Evolutionary conservation across 2,888 invertebrate species (phyloP).

Genomic region (Caenorhabditis panamensis): DNA sequence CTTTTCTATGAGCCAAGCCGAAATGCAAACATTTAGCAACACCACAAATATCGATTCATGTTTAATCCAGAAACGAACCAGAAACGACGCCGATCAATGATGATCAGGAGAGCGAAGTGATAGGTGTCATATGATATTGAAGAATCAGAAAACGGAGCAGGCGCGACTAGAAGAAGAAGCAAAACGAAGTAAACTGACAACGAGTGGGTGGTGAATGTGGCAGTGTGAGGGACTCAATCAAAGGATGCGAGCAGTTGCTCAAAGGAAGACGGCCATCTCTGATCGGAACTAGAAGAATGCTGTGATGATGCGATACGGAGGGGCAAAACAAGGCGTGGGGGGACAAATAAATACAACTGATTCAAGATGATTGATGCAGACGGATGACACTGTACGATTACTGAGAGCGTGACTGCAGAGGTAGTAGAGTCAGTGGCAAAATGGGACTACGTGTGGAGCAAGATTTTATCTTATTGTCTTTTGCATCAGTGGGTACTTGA

Average conservation of each 20-base stretch:
- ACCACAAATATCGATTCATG: constrained; percentile 52
- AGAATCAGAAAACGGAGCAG: constrained; percentile 10
- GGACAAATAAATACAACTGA: constrained; percentile 22
- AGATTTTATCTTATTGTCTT: too few relatives aligned
- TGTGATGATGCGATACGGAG: constrained; percentile 16
- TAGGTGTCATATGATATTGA: constrained; percentile 18
- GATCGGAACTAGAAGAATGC: constrained; percentile 42
- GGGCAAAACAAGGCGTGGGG: constrained; percentile 25
- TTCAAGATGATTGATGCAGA: constrained; percentile 30
- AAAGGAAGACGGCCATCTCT: constrained; percentile 24
- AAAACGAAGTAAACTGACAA: constrained; percentile 40
- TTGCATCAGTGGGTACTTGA: constrained; percentile 17
- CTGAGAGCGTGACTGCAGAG: not conserved
- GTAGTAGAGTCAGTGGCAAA: not conserved
- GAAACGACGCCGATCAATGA: not conserved
- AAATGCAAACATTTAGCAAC: constrained; percentile 39
- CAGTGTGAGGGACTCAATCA: constrained; percentile 42
- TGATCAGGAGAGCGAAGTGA: not conserved
- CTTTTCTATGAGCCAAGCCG: constrained; percentile 50
- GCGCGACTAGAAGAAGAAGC: constrained; percentile 9
- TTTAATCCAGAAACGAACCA: constrained; percentile 42
- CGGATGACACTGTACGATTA: constrained; percentile 15
- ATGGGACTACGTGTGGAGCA: too few relatives aligned
- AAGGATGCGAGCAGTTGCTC: constrained; percentile 52
- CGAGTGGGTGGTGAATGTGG: constrained; percentile 59